Conservation (phyloP, 2,113 vertebrate genomes). For the Dendrocopos noguchii region DNA sequence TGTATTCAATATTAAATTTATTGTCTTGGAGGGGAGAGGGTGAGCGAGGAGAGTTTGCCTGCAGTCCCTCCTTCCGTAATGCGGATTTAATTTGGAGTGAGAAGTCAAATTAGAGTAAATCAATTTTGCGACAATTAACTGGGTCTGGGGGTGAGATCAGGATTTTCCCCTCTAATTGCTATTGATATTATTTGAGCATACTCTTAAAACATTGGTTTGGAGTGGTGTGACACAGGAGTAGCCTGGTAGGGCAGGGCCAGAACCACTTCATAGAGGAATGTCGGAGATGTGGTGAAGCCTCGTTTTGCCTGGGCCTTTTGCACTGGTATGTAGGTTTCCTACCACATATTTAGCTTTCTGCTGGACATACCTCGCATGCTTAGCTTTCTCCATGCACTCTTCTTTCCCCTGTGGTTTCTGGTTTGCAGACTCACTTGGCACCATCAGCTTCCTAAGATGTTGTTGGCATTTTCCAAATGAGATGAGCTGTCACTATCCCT, state of each 20-base stretch:
- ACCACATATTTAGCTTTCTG: not conserved
- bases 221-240: not conserved
- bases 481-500: not conserved
- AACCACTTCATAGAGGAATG: not conserved
- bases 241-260: not conserved
- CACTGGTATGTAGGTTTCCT: not conserved
- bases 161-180: slow-evolving; percentile 72
- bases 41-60: not conserved
- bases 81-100: slow-evolving; percentile 75
- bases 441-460: rapidly evolving
- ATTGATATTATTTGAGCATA: slow-evolving; percentile 81
- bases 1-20: slow-evolving; percentile 85
- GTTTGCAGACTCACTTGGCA: not conserved
- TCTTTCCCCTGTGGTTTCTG: not conserved
- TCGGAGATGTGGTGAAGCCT: not conserved
- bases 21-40: slow-evolving; percentile 68
- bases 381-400: not conserved
- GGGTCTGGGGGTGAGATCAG: slow-evolving; percentile 69
- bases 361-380: not conserved
- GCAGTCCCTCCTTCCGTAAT: slow-evolving; percentile 50
- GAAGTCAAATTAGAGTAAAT: slow-evolving; percentile 80
- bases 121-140: slow-evolving; percentile 89
- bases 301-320: not conserved
- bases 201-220: slow-evolving; percentile 59
- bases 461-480: not conserved